Evolutionary conservation across 2,888 invertebrate species (phyloP).

Genomic region (Philereme vetulata): DNA sequence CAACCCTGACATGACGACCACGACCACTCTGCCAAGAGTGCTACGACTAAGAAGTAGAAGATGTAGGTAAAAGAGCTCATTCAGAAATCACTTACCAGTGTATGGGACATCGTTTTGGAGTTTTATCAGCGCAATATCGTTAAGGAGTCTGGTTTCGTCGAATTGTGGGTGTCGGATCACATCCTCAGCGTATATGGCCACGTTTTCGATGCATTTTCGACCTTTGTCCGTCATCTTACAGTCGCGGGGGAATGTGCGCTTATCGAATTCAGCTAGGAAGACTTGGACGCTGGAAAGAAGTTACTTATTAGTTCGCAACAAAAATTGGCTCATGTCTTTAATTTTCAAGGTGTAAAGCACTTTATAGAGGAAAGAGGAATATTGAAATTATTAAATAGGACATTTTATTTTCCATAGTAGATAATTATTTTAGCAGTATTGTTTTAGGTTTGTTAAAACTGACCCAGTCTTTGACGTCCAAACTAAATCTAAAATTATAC

Average conservation of each 20-base stretch:
- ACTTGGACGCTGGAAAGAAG: constrained; percentile 60
- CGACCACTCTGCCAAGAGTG: too few species aligned
- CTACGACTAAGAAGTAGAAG: too few species aligned
- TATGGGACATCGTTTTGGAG: constrained; percentile 63
- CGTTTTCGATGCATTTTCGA: constrained; percentile 63
- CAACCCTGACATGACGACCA: too few species aligned
- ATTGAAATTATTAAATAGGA: too few species aligned
- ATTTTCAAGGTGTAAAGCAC: too few species aligned
- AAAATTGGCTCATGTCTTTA: too few species aligned
- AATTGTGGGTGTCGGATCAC: constrained; percentile 61
- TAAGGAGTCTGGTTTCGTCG: constrained; percentile 58
- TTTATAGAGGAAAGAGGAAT: too few species aligned
- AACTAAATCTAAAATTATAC: constrained; percentile 39
- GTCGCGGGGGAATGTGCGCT: constrained; percentile 69
- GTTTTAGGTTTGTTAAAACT: too few species aligned
- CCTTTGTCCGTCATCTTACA: constrained; percentile 58
- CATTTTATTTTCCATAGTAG: too few species aligned
- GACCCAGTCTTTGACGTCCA: too few species aligned
- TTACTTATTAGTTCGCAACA: not conserved
- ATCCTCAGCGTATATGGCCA: constrained; percentile 57
- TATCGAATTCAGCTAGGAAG: constrained; percentile 71
- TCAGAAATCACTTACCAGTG: constrained; percentile 45
- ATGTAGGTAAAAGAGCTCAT: too few species aligned
- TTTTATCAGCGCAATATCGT: constrained; percentile 70
- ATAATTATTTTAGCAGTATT: too few species aligned